A percentile compares a stretch with the other conserved stretches of the same genome.
These are phyloP conservation scores for Dipus sagitta DNA, from an alignment of 2,797 vertebrate species.

Conservation along the genomic window DNA sequence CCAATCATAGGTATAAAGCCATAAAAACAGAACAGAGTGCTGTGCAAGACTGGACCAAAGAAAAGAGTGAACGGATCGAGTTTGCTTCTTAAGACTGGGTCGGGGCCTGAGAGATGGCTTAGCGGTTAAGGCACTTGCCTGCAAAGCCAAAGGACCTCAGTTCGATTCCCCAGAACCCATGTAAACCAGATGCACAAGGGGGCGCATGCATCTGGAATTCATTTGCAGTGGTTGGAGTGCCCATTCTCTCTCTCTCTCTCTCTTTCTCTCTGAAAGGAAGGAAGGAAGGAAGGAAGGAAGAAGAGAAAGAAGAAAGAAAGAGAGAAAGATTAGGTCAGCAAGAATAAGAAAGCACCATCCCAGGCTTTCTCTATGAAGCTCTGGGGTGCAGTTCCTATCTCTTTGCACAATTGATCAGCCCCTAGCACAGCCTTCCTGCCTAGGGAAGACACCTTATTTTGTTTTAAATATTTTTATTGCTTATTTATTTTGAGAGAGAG, in stretches of 20 bases:
- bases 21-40: constrained; percentile 53
- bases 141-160: too few species aligned
- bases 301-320: too few species aligned
- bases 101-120: background rate
- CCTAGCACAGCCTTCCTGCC: background rate
- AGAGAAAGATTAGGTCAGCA: too few species aligned
- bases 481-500: too few species aligned
- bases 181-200: too few species aligned
- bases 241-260: too few species aligned
- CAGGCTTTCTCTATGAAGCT: constrained; percentile 3
- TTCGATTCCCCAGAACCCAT: too few species aligned
- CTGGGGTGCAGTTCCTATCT: background rate
- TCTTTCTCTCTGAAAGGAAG: too few species aligned
- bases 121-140: too few species aligned
- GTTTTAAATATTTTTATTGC: background rate
- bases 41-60: background rate
- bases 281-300: too few species aligned
- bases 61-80: constrained; percentile 12
- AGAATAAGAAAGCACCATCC: background rate
- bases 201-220: too few species aligned
- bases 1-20: background rate
- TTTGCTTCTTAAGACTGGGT: constrained; percentile 22
- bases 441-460: background rate
- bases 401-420: background rate
- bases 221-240: too few species aligned